Percentiles rank a stretch among this genome's conserved stretches.
Conservation (phyloP, 1,140 invertebrate genomes). For the Listronotus oregonensis region DNA sequence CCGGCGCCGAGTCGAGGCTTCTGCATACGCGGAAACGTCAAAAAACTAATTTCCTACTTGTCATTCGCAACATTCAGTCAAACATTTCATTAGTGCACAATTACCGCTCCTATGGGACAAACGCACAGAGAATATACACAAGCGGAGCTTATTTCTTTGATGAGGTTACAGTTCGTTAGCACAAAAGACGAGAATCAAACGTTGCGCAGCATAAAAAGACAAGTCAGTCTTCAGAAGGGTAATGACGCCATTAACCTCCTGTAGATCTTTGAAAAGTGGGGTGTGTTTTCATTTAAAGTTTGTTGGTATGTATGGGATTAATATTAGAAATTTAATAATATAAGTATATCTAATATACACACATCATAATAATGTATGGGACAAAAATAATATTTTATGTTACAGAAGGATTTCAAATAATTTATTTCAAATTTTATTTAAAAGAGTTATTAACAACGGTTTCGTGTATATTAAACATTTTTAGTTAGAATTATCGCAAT, state of each 20-base stretch:
- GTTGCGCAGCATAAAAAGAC: not conserved
- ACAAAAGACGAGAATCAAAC: constrained; percentile 10
- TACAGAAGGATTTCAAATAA: too few relatives aligned
- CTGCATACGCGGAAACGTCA: constrained; percentile 6
- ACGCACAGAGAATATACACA: not conserved
- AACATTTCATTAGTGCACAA: constrained; percentile 37
- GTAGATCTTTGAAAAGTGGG: constrained; percentile 1
- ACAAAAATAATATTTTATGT: too few relatives aligned
- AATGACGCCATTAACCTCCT: constrained; percentile 15
- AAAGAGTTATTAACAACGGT: too few relatives aligned
- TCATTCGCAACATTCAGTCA: constrained; percentile 39
- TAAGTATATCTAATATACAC: too few relatives aligned
- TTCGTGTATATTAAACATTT: too few relatives aligned
- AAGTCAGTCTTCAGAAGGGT: constrained; percentile 12
- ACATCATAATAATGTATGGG: too few relatives aligned
- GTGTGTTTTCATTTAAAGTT: not conserved
- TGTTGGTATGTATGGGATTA: not conserved
- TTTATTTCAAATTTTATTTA: too few relatives aligned
- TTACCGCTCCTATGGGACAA: constrained; percentile 11
- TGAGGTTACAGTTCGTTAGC: constrained; percentile 26
- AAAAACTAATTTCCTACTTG: constrained; percentile 41
- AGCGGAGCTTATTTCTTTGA: constrained; percentile 23
- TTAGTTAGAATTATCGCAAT: too few relatives aligned
- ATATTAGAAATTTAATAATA: too few relatives aligned
- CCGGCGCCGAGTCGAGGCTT: too few relatives aligned